Conservation (phyloP, 2,797 vertebrate species). For the Leptodactylus fallax region DNA sequence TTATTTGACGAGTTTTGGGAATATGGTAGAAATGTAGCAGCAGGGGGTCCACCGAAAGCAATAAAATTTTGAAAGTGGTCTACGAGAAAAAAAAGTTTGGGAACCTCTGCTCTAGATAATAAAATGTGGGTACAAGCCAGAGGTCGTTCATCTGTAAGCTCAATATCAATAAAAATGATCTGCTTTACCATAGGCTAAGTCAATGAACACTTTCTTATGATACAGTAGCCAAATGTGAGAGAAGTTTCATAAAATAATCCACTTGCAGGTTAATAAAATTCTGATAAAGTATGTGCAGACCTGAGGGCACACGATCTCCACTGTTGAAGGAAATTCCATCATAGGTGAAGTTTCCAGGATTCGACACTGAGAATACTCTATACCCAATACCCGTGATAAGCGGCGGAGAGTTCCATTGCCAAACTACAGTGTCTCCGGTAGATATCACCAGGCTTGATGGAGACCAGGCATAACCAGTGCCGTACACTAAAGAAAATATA, state of each 20-base stretch:
- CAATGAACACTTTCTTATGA: background rate
- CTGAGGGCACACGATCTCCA: slow-evolving; percentile 70
- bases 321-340: slow-evolving; percentile 78
- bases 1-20: no score
- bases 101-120: no score
- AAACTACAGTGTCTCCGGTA: slow-evolving; percentile 80
- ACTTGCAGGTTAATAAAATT: background rate
- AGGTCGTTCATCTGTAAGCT: no score
- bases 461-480: slow-evolving; percentile 82
- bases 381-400: slow-evolving; percentile 73
- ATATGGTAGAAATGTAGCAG: no score
- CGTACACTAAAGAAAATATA: slow-evolving; percentile 71
- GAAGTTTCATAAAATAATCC: background rate
- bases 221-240: background rate
- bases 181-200: no score
- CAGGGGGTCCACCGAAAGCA: no score
- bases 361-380: slow-evolving; percentile 81
- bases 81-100: no score
- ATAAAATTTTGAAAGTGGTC: no score
- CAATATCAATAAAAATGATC: no score
- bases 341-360: slow-evolving; percentile 73
- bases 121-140: no score
- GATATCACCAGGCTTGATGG: slow-evolving; percentile 73
- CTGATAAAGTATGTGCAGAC: slow-evolving; percentile 59
- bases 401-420: slow-evolving; percentile 79